phyloP scores from a whole-genome alignment of 2,797 vertebrate genomes.

The Cetoscarus ocellatus region DNA sequence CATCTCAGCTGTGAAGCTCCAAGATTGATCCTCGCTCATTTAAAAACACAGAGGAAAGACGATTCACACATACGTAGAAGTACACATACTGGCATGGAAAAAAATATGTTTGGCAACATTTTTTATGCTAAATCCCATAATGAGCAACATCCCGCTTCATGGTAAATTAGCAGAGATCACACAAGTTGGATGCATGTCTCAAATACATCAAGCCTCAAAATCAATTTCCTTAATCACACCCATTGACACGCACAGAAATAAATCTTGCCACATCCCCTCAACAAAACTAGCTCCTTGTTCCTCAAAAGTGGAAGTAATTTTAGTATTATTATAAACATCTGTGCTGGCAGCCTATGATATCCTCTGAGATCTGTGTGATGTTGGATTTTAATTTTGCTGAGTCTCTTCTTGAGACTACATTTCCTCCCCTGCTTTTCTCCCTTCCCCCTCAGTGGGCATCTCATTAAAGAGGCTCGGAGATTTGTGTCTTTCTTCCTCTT shows the following conservation, averaged over 20 bases:
- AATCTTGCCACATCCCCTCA: constrained; percentile 38
- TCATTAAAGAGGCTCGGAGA: constrained; percentile 50
- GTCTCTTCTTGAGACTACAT: constrained; percentile 57
- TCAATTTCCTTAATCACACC: constrained; percentile 39
- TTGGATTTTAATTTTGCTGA: constrained; percentile 64
- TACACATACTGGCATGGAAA: constrained; percentile 35
- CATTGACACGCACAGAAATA: constrained; percentile 37
- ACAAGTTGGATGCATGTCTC: constrained; percentile 26
- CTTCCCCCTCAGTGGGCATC: constrained; percentile 43
- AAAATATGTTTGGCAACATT: constrained; percentile 30
- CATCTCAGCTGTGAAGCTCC: constrained; percentile 50
- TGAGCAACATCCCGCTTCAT: constrained; percentile 37
- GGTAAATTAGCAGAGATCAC: constrained; percentile 52
- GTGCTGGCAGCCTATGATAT: constrained; percentile 36
- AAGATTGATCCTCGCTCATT: constrained; percentile 65
- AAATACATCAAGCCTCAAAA: constrained; percentile 53
- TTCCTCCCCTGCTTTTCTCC: constrained; percentile 48
- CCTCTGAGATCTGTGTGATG: constrained; percentile 57
- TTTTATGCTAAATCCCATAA: constrained; percentile 38
- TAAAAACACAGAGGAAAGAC: constrained; percentile 46
- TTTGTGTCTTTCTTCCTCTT: constrained; percentile 32
- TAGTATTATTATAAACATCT: constrained; percentile 72
- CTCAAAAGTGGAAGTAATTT: constrained; percentile 59
- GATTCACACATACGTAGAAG: constrained; percentile 37
- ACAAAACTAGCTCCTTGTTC: constrained; percentile 46